phyloP scores from a whole-genome alignment of 1,140 invertebrate genomes.

The Drosophila kepulauana region DNA sequence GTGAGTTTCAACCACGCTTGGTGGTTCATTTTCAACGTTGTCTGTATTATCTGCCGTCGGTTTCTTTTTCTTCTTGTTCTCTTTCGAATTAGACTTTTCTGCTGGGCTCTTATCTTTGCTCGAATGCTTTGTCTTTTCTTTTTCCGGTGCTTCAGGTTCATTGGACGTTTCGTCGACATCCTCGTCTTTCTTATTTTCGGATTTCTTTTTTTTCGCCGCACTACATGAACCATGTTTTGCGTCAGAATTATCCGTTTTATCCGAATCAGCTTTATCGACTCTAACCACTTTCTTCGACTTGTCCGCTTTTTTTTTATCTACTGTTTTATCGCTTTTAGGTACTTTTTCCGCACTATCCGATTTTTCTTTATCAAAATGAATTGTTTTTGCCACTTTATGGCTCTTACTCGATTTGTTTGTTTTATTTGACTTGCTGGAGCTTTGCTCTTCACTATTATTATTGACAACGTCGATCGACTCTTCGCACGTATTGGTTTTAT shows the following conservation, averaged over 20 bases:
- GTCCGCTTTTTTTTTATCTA: neutral
- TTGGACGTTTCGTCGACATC: conserved; percentile 8
- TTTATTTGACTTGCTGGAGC: neutral
- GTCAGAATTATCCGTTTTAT: neutral
- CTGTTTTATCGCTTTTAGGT: neutral
- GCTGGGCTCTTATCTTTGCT: neutral
- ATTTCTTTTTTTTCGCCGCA: conserved; percentile 17
- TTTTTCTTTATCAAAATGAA: neutral
- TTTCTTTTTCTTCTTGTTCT: neutral
- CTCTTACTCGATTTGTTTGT: neutral
- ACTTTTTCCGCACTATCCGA: neutral
- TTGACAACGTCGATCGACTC: neutral
- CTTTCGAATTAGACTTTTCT: neutral
- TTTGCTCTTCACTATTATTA: neutral
- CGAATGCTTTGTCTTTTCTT: neutral
- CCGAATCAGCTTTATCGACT: neutral
- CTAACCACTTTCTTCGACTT: conserved; percentile 1
- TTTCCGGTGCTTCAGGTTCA: neutral
- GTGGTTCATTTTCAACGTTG: conserved; percentile 67
- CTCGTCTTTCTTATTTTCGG: conserved; percentile 12
- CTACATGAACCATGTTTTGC: neutral
- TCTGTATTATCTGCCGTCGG: conserved; percentile 7
- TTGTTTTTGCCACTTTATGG: neutral
- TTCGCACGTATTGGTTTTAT: conserved; percentile 10
- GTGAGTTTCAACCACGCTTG: conserved; percentile 1